phyloP scores from a whole-genome alignment of 2,113 vertebrate genomes.

The Naja naja region DNA sequence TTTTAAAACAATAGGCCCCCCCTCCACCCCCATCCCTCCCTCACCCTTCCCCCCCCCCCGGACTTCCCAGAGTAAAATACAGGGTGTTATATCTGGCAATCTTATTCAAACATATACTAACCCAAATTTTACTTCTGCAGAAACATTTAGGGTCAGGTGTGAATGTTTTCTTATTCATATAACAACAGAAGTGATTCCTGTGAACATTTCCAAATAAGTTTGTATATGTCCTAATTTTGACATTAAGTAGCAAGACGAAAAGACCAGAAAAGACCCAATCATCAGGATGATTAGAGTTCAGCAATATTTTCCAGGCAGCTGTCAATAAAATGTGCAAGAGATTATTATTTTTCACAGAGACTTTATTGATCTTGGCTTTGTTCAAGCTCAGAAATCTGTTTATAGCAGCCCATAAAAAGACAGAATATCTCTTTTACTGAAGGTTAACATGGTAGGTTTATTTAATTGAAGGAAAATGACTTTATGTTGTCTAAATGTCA shows the following conservation, averaged over 20 bases:
- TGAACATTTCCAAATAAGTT: conserved; percentile 14
- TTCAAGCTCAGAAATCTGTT: conserved; percentile 72
- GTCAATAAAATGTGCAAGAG: conserved; percentile 70
- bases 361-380: conserved; percentile 76
- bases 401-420: conserved; percentile 71
- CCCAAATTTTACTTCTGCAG: neutral
- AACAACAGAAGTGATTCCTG: neutral
- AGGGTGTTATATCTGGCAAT: too few relatives aligned
- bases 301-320: conserved; percentile 71
- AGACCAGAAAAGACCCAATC: conserved; percentile 49
- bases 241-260: conserved; percentile 53
- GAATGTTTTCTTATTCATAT: neutral
- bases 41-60: too few relatives aligned
- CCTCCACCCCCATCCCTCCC: too few relatives aligned
- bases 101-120: too few relatives aligned
- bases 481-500: conserved; percentile 74
- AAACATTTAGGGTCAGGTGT: neutral
- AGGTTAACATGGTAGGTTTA: conserved; percentile 72
- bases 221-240: conserved; percentile 32
- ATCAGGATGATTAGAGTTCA: conserved; percentile 60
- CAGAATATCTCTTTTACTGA: conserved; percentile 71
- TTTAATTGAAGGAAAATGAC: conserved; percentile 78
- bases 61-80: too few relatives aligned
- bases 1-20: too few relatives aligned
- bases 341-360: conserved; percentile 75